phyloP scores from a whole-genome alignment of 1,140 invertebrate species.

The Drosophila trapezifrons region DNA sequence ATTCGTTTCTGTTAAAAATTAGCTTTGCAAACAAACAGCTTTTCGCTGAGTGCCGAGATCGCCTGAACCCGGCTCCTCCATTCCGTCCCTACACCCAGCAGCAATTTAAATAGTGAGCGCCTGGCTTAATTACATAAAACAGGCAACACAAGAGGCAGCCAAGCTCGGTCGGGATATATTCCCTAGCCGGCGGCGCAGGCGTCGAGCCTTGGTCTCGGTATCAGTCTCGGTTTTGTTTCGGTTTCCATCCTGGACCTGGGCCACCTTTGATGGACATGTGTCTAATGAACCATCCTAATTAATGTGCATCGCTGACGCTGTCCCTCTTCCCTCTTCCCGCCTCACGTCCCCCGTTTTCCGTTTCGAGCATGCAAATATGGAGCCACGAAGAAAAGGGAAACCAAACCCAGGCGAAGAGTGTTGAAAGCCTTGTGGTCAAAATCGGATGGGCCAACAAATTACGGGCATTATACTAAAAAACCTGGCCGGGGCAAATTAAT shows the following conservation, averaged over 20 bases:
- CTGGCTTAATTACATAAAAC: conserved; percentile 81
- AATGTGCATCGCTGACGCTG: conserved; percentile 58
- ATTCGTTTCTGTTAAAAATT: not conserved
- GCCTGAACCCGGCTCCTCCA: not conserved
- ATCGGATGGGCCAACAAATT: conserved; percentile 43
- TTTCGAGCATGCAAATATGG: conserved; percentile 27
- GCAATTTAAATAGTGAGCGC: conserved; percentile 80
- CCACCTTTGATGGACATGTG: conserved; percentile 71
- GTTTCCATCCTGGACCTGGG: conserved; percentile 15
- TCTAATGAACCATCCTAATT: conserved; percentile 77
- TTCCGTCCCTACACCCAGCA: conserved; percentile 17
- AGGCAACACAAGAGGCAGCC: conserved; percentile 41
- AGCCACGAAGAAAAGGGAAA: conserved; percentile 10
- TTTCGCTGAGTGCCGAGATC: not conserved
- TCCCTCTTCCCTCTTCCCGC: not conserved
- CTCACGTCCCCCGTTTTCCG: not conserved
- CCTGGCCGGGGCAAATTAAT: conserved; percentile 61
- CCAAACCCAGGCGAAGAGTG: conserved; percentile 22
- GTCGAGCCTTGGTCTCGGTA: conserved; percentile 17
- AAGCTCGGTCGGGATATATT: conserved; percentile 14
- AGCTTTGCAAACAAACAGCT: not conserved
- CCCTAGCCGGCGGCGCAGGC: conserved; percentile 50
- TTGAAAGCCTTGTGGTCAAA: conserved; percentile 67
- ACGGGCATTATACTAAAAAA: conserved; percentile 41
- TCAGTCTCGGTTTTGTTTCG: not conserved